phyloP scores from a whole-genome alignment of 2,113 vertebrate genomes.

The Trinectes maculatus region DNA sequence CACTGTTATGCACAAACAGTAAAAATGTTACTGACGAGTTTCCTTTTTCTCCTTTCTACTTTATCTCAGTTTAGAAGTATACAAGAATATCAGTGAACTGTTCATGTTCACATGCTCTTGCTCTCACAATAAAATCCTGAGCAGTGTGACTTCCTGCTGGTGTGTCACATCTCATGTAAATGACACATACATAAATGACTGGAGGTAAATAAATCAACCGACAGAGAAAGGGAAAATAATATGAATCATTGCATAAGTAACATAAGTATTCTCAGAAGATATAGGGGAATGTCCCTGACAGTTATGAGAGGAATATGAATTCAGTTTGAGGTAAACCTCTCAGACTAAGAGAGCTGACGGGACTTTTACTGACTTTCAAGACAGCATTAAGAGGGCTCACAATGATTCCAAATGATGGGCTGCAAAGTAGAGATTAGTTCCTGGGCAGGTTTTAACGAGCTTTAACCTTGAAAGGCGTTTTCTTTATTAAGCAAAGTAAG shows the following conservation, averaged over 20 bases:
- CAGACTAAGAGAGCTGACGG: constrained; percentile 1
- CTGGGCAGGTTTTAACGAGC: neutral
- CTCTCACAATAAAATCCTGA: constrained; percentile 3
- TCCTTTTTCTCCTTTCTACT: constrained; percentile 6
- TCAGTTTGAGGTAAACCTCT: constrained; percentile 28
- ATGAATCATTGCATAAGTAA: constrained; percentile 43
- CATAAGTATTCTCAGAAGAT: constrained; percentile 10
- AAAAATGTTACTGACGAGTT: constrained; percentile 7
- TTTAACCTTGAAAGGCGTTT: constrained; percentile 2
- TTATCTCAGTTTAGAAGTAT: neutral
- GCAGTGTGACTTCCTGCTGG: constrained; percentile 11
- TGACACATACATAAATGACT: constrained; percentile 27
- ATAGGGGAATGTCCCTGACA: constrained; percentile 62
- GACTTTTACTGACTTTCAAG: constrained; percentile 48
- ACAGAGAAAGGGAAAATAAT: constrained; percentile 7
- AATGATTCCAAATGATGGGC: constrained; percentile 4
- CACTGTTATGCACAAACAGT: too few relatives aligned
- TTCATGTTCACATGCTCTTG: neutral
- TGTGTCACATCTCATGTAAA: constrained; percentile 40
- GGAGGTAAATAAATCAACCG: constrained; percentile 25
- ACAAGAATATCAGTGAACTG: neutral
- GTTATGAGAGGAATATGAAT: constrained; percentile 44
- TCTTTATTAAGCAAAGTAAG: neutral
- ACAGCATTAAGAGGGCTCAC: constrained; percentile 36
- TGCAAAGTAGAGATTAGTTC: constrained; percentile 8